Evolutionary conservation across 2,888 invertebrate species (phyloP).

Genomic region (Polylopha cassiicola): DNA sequence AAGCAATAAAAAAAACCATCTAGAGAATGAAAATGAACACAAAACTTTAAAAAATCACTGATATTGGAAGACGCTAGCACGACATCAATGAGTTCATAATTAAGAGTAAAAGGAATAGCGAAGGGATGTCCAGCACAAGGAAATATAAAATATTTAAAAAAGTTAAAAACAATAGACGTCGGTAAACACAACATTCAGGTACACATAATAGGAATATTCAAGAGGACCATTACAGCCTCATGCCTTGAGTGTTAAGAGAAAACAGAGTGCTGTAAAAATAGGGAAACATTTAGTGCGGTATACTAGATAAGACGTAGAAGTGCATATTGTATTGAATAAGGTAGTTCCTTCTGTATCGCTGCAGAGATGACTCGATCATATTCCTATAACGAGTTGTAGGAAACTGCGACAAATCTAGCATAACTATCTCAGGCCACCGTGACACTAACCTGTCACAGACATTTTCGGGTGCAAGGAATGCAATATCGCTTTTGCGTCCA

Average conservation of each 20-base stretch:
- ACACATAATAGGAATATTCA: constrained; percentile 31
- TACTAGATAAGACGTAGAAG: constrained; percentile 58
- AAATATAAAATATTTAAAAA: constrained; percentile 4
- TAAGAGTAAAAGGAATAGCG: constrained; percentile 6
- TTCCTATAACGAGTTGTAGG: constrained; percentile 38
- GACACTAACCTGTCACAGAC: constrained; percentile 76
- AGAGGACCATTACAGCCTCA: constrained; percentile 45
- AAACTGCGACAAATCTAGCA: constrained; percentile 54
- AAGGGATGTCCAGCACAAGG: constrained; percentile 8
- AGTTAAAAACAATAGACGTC: constrained; percentile 4
- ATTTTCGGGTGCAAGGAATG: constrained; percentile 70
- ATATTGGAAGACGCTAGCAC: not conserved
- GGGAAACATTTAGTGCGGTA: constrained; percentile 67
- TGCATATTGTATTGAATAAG: constrained; percentile 51
- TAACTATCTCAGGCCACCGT: constrained; percentile 58
- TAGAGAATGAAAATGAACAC: constrained; percentile 14
- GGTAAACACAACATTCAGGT: constrained; percentile 35
- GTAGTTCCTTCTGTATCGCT: constrained; percentile 37
- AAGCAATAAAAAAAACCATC: constrained; percentile 13
- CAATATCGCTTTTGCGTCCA: constrained; percentile 80
- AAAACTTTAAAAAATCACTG: constrained; percentile 8
- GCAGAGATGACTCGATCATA: constrained; percentile 39
- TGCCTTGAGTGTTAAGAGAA: constrained; percentile 49
- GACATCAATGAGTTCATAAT: constrained; percentile 12
- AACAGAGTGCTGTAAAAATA: constrained; percentile 53